Evolutionary conservation across 2,888 invertebrate genomes (phyloP), one percentile per base, ranked within the genome.

Genomic region (Nebria brevicollis): DNA sequence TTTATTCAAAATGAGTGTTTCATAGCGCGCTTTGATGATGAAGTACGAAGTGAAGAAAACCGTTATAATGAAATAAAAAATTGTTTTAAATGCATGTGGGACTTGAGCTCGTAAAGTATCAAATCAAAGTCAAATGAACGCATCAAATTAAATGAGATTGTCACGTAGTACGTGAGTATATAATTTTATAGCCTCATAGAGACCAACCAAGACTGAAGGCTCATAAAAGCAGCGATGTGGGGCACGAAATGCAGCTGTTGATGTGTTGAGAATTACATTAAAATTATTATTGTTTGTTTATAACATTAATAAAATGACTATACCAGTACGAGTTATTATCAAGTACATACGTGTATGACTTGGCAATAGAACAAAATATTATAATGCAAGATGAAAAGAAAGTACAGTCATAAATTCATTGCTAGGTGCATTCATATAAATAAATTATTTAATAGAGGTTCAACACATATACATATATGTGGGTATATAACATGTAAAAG

Each of bases 121-220:
- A 73, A 78, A 78, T 78, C 78, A 78, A 66, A 73, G 78, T 66
- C 41, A 72, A 54, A 77, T 73, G 72, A 65, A 78, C 43, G 66
- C 73, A 78, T 73, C 72, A 72, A 73, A 78, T 78, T 78, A 78
- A 78, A 78, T 20, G 78, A 65, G 73, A 78, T 72, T 73, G 73
- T 73, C 78, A 66, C 66, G 65, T 70, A 34, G 4, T 34, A 70
- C 70, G 70, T 70, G 13, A 54, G 54, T 70, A 77, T 20, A 77
- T 73, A 54, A 73, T 25, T 78, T 78, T 78, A 78, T 78, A 42
- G 72, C 73, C 66, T 26, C 70, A 73, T 20, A 65, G 70, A 20
- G 64, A 70, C 72, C 77, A 70, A 54, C 54, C 11, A 54, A 54
- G 70, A 25, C 34, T 34, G 70, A 54, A 54, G 54, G 34, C 25